These are phyloP conservation scores for Tachysurus fulvidraco DNA, from an alignment of 2,113 vertebrate species.

Conservation along the genomic window DNA sequence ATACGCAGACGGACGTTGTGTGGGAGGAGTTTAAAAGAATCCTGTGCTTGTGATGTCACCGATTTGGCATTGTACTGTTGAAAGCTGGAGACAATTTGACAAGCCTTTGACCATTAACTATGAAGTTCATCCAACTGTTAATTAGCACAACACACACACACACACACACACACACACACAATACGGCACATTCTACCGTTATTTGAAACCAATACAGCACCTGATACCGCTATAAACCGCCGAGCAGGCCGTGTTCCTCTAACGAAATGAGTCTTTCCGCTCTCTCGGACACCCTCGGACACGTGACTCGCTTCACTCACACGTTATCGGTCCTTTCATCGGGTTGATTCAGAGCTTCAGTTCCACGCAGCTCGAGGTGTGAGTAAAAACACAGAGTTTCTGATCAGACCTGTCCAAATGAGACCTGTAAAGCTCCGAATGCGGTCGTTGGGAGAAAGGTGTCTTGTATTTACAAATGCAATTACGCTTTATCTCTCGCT, in stretches of 20 bases:
- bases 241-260: not conserved
- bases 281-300: not conserved
- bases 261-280: not conserved
- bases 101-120: not conserved
- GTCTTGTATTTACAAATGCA: conserved; percentile 55
- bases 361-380: not conserved
- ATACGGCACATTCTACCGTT: not conserved
- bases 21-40: too few species aligned
- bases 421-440: conserved; percentile 34
- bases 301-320: not conserved
- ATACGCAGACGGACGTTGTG: too few species aligned
- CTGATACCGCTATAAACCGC: not conserved
- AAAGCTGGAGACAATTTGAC: not conserved
- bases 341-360: not conserved
- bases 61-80: not conserved
- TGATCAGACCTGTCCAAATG: conserved; percentile 34
- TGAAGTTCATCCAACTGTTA: not conserved
- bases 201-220: not conserved
- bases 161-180: not conserved
- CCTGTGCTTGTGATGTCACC: too few species aligned
- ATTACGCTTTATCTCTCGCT: conserved; percentile 43
- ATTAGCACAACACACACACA: not conserved
- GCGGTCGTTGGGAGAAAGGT: conserved; percentile 24
- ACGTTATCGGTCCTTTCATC: not conserved
- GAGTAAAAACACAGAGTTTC: not conserved